phyloP scores from a whole-genome alignment of 2,113 vertebrate genomes.

The Suncus etruscus region DNA sequence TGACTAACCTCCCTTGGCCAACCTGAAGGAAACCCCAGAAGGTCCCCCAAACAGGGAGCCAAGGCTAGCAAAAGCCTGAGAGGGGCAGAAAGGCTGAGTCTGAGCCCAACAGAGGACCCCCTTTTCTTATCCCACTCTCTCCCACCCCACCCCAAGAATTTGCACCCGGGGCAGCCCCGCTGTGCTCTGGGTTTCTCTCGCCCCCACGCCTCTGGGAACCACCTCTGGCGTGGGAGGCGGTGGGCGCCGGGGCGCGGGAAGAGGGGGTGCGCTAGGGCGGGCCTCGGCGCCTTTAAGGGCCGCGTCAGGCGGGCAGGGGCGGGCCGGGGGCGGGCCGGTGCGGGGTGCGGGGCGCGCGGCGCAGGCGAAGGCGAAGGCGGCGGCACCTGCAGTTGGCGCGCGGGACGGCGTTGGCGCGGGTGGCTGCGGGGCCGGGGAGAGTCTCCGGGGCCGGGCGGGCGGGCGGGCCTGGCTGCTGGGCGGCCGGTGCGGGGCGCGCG shows the following conservation, averaged over 20 bases:
- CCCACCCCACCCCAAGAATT: too few relatives aligned
- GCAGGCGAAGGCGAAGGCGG: conserved; percentile 8
- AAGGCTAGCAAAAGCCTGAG: too few relatives aligned
- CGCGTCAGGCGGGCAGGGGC: conserved; percentile 75
- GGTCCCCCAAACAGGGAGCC: too few relatives aligned
- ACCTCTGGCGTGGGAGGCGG: accelerated
- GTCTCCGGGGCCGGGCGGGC: conserved; percentile 56
- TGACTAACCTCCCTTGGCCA: too few relatives aligned
- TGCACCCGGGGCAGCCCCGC: too few relatives aligned
- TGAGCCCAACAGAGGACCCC: too few relatives aligned
- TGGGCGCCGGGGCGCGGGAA: background rate
- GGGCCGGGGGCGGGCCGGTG: conserved; percentile 82
- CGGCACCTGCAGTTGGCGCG: conserved; percentile 86
- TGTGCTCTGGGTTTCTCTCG: too few relatives aligned
- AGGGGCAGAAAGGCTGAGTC: too few relatives aligned
- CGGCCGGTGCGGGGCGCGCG: conserved; percentile 49
- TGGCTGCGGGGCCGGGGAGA: conserved; percentile 65
- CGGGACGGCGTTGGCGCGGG: conserved; percentile 72
- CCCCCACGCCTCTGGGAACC: too few relatives aligned
- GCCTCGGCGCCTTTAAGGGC: conserved; percentile 81
- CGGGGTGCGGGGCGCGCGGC: conserved; percentile 61
- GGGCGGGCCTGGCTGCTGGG: conserved; percentile 48
- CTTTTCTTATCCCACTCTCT: too few relatives aligned
- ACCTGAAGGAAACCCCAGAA: too few relatives aligned
- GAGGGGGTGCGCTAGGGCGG: background rate